Base-by-base conservation (phyloP, 2,797 vertebrate species). In the Acridotheres tristis region DNA sequence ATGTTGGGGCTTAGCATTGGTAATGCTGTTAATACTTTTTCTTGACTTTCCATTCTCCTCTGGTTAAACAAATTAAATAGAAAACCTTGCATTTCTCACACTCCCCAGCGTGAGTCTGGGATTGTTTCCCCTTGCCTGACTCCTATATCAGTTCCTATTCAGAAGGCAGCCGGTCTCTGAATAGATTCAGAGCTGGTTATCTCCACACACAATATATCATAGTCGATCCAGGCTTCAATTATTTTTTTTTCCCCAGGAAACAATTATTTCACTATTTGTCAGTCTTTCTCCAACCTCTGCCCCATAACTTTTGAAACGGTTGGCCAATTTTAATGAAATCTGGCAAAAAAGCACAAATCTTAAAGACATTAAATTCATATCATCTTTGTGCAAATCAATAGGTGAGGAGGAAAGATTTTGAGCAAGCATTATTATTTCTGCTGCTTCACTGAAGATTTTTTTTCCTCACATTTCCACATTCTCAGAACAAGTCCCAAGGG, bases 101-200 rank as follows among this genome's bases (percentile, higher is more conserved):
- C 75, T 66, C 34, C 61, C 19, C 30, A 89, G 67, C 1, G 0
- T 26, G 22, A 87, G 53, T 40, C 63, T 74, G 43, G 50, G 59
- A 87, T 85, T 96, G 81, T 69, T 95, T 92, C 71, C 48, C 59
- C 91, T 95, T 89, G 77, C 88, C 81, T 93, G 81, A 90, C 81
- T 95, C 57, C 53, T 85, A 13, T 58, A 89, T 89, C 91, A 96
- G 68, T 25, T 80, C 78, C 93, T 83, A 77, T 91, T 93, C 91
- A 92, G 85, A 92, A 91, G 74, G 89, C 91, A 93, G 65, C 72
- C 88, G 40, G 63, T 71, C 67, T 93, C 81, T 59, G 57, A 92
- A 93, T 89, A 74, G 47, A 91, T 85, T 93, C 85, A 74, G 82
- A 91, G 42, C 87, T 79, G 82, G 75, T 92, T 96, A 81, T 93